A percentile compares a stretch with the other conserved stretches of the same genome.
phyloP scores from a whole-genome alignment of 2,113 vertebrate species.

The Aplodontia rufa region DNA sequence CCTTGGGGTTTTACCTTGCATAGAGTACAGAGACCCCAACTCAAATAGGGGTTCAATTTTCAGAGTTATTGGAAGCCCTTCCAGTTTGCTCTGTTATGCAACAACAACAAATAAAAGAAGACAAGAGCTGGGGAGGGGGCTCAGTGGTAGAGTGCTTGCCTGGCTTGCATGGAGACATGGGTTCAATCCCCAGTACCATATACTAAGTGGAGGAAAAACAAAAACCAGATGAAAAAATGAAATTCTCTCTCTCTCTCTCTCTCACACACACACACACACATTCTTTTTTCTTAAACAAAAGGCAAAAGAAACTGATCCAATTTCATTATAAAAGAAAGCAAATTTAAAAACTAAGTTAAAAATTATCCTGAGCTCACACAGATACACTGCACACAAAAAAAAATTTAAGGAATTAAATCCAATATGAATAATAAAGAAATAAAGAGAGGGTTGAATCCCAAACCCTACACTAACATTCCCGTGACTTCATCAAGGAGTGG shows the following conservation, averaged over 20 bases:
- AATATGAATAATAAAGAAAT: not conserved
- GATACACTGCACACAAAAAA: no score
- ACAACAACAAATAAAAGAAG: not conserved
- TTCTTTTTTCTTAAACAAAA: no score
- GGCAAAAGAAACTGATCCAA: not conserved
- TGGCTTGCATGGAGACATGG: no score
- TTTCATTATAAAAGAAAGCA: constrained; percentile 40
- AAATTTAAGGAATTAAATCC: not conserved
- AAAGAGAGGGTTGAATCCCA: constrained; percentile 7
- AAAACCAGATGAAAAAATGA: no score
- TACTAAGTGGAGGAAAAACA: no score
- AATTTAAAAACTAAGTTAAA: constrained; percentile 44
- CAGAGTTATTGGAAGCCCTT: not conserved
- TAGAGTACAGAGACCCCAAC: not conserved
- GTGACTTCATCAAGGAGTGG: constrained; percentile 14
- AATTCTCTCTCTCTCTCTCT: no score
- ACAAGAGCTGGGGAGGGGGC: no score
- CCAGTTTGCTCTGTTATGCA: not conserved
- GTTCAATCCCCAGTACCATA: no score
- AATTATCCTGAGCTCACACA: constrained; percentile 7
- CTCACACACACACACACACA: no score
- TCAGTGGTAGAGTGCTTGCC: no score
- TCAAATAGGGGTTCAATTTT: not conserved
- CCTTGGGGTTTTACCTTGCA: not conserved
- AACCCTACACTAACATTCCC: not conserved